A percentile compares a stretch with the other conserved stretches of the same genome.
Conservation (phyloP, 2,888 invertebrate species). For the Flexamia atlantica region DNA sequence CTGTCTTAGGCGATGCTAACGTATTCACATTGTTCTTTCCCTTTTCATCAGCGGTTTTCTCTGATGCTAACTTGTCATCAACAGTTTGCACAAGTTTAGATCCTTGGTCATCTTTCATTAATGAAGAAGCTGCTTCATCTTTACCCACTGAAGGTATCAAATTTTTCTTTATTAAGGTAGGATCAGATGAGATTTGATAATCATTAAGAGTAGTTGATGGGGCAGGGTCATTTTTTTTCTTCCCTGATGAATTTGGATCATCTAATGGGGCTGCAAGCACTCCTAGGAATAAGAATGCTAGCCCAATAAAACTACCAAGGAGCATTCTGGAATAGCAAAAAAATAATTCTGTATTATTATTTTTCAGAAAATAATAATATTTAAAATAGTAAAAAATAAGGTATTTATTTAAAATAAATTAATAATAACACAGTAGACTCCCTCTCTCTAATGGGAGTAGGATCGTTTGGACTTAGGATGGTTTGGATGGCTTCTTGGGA, state of each 20-base stretch:
- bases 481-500: too few relatives aligned
- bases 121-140: conserved; percentile 4
- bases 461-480: too few relatives aligned
- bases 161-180: not conserved
- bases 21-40: not conserved
- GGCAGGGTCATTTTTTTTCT: not conserved
- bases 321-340: conserved; percentile 1
- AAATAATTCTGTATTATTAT: too few relatives aligned
- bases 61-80: not conserved
- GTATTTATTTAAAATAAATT: too few relatives aligned
- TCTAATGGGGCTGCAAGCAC: not conserved
- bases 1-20: not conserved
- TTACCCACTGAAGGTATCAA: not conserved
- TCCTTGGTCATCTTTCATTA: not conserved
- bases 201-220: not conserved
- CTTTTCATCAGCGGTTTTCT: not conserved
- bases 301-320: not conserved
- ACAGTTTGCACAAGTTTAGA: not conserved
- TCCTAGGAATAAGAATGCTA: not conserved
- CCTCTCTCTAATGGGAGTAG: too few relatives aligned
- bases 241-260: not conserved
- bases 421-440: too few relatives aligned
- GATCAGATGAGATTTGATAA: not conserved
- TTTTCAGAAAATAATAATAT: too few relatives aligned
- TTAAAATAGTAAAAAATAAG: too few relatives aligned